A percentile compares a stretch with the other conserved stretches of the same genome.
phyloP scores from a whole-genome alignment of 2,888 invertebrate genomes.

The Drosophila nr. medialis region DNA sequence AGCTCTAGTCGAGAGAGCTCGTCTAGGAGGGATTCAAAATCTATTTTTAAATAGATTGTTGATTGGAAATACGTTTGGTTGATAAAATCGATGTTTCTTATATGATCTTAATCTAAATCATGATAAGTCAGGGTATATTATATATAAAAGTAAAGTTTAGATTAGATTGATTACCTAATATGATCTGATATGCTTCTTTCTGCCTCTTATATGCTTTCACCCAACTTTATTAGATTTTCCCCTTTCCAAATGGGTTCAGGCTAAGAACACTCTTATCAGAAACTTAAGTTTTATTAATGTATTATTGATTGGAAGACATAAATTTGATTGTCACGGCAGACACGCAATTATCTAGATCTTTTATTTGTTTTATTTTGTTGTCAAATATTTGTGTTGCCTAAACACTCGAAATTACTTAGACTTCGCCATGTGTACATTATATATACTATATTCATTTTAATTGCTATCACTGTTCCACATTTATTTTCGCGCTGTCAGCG shows the following conservation, averaged over 20 bases:
- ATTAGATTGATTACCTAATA: neutral
- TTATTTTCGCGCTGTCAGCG: slow-evolving; percentile 51
- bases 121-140: neutral
- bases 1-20: neutral
- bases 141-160: neutral
- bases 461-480: slow-evolving; percentile 37
- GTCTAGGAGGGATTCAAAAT: neutral
- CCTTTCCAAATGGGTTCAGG: neutral
- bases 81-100: neutral
- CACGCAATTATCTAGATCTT: neutral
- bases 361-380: neutral
- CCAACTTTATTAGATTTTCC: neutral
- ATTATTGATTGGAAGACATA: neutral
- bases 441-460: slow-evolving; percentile 17
- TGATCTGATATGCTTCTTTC: neutral
- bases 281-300: neutral
- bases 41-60: neutral
- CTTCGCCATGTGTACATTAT: neutral
- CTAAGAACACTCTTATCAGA: neutral
- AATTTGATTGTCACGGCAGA: neutral
- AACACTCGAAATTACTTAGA: neutral
- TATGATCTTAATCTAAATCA: neutral
- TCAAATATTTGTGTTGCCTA: neutral
- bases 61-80: neutral
- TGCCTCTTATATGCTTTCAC: neutral